Percentiles rank a stretch among this genome's conserved stretches.
These are phyloP conservation scores for Pachyuromys duprasi DNA, from an alignment of 2,797 vertebrate genomes.

Conservation along the genomic window DNA sequence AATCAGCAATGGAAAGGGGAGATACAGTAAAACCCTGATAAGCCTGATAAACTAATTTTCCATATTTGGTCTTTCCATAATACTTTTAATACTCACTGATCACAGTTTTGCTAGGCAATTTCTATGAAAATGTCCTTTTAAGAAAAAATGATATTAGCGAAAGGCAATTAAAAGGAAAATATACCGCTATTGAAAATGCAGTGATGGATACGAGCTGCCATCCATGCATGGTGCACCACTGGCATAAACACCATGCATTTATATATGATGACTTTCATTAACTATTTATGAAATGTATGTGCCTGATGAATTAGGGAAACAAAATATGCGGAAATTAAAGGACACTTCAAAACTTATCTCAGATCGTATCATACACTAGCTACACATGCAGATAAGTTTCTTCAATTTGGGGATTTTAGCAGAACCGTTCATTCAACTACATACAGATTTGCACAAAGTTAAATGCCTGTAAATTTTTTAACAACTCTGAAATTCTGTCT, in stretches of 20 bases:
- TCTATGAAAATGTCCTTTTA: slow-evolving; percentile 44
- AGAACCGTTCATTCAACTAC: background rate
- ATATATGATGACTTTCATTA: slow-evolving; percentile 33
- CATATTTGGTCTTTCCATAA: slow-evolving; percentile 27
- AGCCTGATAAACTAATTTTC: background rate
- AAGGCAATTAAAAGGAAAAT: slow-evolving; percentile 53
- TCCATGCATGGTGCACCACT: background rate
- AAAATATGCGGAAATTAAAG: slow-evolving; percentile 24
- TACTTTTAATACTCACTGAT: slow-evolving; percentile 49
- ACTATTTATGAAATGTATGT: slow-evolving; percentile 27
- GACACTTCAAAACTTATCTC: background rate
- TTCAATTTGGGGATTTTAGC: background rate
- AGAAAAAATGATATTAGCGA: slow-evolving; percentile 48
- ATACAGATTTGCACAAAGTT: background rate
- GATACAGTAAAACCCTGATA: background rate
- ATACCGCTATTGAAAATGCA: background rate
- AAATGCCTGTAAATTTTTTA: background rate
- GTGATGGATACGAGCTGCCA: background rate
- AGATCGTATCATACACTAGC: background rate
- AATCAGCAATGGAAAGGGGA: background rate
- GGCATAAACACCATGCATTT: slow-evolving; percentile 5
- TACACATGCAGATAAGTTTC: background rate
- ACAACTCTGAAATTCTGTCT: background rate
- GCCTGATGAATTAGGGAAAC: background rate
- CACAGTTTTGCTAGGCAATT: slow-evolving; percentile 30